phyloP scores from a whole-genome alignment of 2,888 invertebrate species.

The Drosophila suboccidentalis region DNA sequence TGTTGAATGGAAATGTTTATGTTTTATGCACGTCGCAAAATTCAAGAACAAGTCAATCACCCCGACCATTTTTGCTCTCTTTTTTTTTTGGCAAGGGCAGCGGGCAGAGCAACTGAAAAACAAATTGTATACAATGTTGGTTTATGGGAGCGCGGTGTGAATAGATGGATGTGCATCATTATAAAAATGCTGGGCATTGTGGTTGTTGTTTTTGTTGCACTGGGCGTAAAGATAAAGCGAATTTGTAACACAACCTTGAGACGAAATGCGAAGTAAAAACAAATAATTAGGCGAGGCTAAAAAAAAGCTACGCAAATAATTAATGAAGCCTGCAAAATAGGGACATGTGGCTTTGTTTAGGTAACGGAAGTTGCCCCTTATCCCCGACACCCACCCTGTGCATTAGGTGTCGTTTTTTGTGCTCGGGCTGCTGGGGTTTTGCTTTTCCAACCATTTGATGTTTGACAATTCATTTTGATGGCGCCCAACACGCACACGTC shows the following conservation, averaged over 20 bases:
- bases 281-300: constrained; percentile 59
- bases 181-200: constrained; percentile 28
- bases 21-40: constrained; percentile 35
- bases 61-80: constrained; percentile 11
- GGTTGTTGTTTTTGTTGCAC: constrained; percentile 22
- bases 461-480: constrained; percentile 79
- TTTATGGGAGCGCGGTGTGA: constrained; percentile 45
- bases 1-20: constrained; percentile 53
- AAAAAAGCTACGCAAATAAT: constrained; percentile 68
- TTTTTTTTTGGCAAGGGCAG: constrained; percentile 26
- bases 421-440: constrained; percentile 34
- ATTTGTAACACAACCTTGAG: constrained; percentile 50
- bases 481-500: constrained; percentile 67
- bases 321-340: constrained; percentile 61
- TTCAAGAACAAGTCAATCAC: constrained; percentile 46
- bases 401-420: constrained; percentile 26
- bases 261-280: constrained; percentile 40
- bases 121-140: constrained; percentile 57
- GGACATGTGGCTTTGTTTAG: constrained; percentile 70
- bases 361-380: constrained; percentile 56
- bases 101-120: constrained; percentile 33
- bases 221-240: constrained; percentile 27
- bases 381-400: not conserved
- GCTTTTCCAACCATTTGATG: constrained; percentile 59
- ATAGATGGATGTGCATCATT: constrained; percentile 65